Percentiles rank a stretch among this genome's conserved stretches.
Evolutionary conservation across 2,888 invertebrate genomes (phyloP).

Genomic region (Harpalus rubripes): DNA sequence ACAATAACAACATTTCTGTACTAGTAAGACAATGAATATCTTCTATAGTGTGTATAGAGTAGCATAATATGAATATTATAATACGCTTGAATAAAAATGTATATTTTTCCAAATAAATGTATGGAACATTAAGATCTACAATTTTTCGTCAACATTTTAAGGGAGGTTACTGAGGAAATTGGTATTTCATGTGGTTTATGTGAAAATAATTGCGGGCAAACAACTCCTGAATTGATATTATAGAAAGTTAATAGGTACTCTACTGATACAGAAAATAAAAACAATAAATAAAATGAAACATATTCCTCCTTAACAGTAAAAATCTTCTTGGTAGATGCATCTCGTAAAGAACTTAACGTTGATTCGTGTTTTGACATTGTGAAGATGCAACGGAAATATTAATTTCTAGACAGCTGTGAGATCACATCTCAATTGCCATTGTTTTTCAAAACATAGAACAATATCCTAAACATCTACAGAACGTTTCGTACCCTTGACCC

Average conservation of each 20-base stretch:
- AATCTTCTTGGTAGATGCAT: neutral
- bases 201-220: too few species aligned
- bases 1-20: too few species aligned
- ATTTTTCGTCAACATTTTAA: too few species aligned
- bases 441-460: conserved; percentile 41
- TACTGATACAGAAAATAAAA: neutral
- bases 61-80: too few species aligned
- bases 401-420: conserved; percentile 35
- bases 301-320: neutral
- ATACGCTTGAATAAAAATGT: too few species aligned
- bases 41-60: too few species aligned
- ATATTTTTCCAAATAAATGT: too few species aligned
- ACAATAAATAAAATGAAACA: neutral
- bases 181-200: too few species aligned
- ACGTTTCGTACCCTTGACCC: conserved; percentile 17
- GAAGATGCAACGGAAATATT: conserved; percentile 42
- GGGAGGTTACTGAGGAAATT: too few species aligned
- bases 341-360: neutral
- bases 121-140: too few species aligned
- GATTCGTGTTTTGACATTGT: conserved; percentile 26
- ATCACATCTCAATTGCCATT: conserved; percentile 25
- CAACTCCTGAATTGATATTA: too few species aligned
- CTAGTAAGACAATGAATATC: too few species aligned
- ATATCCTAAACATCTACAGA: conserved; percentile 17
- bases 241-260: neutral